Evolutionary conservation across 2,797 vertebrate species (phyloP).

Genomic region (Merluccius polli): DNA sequence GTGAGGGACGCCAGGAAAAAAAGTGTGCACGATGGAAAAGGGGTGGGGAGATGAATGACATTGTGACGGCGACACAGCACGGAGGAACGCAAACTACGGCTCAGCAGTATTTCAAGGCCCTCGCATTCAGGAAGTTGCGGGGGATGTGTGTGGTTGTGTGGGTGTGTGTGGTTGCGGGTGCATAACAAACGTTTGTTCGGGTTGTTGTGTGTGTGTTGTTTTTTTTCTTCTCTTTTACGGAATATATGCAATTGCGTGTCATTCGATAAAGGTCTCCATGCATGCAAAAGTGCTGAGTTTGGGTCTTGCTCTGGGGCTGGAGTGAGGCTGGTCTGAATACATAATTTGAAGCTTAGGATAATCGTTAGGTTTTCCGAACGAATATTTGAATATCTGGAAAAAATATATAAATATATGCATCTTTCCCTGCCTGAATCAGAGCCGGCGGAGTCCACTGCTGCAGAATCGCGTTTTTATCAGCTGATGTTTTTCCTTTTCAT

Average conservation of each 20-base stretch:
- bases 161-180: conserved; percentile 5
- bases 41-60: conserved; percentile 34
- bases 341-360: no score
- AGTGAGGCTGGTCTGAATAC: no score
- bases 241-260: conserved; percentile 30
- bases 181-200: background rate
- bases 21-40: background rate
- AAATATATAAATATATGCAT: no score
- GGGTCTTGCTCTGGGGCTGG: no score
- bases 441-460: no score
- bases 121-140: conserved; percentile 35
- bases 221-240: conserved; percentile 3
- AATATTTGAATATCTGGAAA: no score
- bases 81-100: conserved; percentile 39
- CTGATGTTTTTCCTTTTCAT: no score
- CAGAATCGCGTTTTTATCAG: no score
- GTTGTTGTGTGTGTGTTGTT: background rate
- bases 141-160: background rate
- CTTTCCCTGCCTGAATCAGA: no score
- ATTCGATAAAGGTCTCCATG: background rate
- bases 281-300: no score
- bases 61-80: conserved; percentile 26
- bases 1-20: conserved; percentile 29
- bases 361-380: no score
- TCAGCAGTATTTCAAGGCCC: conserved; percentile 54